phyloP scores from a whole-genome alignment of 2,797 vertebrate genomes.

The Oryzias sinensis region DNA sequence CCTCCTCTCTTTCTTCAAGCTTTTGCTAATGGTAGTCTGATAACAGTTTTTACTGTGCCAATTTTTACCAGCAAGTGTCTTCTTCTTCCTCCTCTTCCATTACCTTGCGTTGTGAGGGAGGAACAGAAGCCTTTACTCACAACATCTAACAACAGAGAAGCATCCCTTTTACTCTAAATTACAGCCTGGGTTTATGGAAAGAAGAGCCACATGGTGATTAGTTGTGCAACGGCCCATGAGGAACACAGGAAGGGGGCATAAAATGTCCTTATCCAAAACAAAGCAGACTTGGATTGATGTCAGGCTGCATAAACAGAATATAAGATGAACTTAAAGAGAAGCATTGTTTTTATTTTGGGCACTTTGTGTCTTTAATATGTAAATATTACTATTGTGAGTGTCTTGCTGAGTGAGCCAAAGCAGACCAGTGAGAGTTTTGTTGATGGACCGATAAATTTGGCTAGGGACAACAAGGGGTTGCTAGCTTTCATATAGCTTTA shows the following conservation, averaged over 20 bases:
- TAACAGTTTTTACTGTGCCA: conserved; percentile 81
- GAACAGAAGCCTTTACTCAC: conserved; percentile 40
- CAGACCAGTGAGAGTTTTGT: conserved; percentile 48
- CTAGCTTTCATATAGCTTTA: conserved; percentile 76
- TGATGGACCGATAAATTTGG: conserved; percentile 39
- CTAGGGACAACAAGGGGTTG: conserved; percentile 40
- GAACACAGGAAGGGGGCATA: conserved; percentile 28
- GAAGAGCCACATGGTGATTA: conserved; percentile 56
- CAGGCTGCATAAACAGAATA: conserved; percentile 1
- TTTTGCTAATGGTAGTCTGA: conserved; percentile 47
- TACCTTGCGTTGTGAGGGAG: conserved; percentile 74
- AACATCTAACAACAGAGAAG: conserved; percentile 49
- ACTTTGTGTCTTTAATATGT: conserved; percentile 63
- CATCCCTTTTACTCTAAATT: conserved; percentile 51
- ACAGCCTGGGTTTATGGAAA: conserved; percentile 40
- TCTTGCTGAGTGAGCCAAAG: conserved; percentile 70
- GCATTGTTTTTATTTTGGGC: conserved; percentile 57
- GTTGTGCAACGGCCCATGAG: conserved; percentile 22
- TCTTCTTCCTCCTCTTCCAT: conserved; percentile 59
- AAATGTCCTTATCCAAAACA: conserved; percentile 49
- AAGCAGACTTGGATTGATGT: conserved; percentile 28
- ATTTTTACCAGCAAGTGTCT: conserved; percentile 95
- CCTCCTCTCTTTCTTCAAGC: conserved; percentile 29
- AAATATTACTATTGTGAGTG: conserved; percentile 54
- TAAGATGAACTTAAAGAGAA: conserved; percentile 43